These are phyloP conservation scores for Odocoileus virginianus DNA, from an alignment of 2,113 vertebrate genomes.

Conservation along the genomic window DNA sequence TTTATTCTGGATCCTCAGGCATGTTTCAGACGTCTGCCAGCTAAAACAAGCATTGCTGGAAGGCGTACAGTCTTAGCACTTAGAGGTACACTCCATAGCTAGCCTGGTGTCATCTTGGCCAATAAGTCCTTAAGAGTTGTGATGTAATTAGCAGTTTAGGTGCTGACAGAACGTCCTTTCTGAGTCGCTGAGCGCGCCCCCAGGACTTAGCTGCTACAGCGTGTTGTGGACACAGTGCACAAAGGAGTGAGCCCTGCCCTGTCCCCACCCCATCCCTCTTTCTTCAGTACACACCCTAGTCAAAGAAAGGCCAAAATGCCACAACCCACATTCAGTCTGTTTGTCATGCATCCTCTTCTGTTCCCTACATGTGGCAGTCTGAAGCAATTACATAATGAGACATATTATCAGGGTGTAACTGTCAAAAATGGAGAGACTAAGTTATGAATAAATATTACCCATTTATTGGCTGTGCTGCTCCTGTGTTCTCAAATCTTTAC, in stretches of 20 bases:
- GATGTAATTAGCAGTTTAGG: neutral
- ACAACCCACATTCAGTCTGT: slow-evolving; percentile 51
- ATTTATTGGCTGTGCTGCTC: neutral
- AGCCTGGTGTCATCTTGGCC: neutral
- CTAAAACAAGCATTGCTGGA: neutral
- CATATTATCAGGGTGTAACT: slow-evolving; percentile 32
- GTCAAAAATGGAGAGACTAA: slow-evolving; percentile 45
- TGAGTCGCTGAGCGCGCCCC: neutral
- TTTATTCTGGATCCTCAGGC: neutral
- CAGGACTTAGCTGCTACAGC: no score
- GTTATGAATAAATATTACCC: slow-evolving; percentile 24
- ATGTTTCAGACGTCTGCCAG: neutral
- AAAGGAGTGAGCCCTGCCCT: neutral
- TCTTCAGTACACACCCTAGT: neutral
- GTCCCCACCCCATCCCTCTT: neutral
- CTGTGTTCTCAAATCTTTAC: neutral
- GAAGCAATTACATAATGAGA: slow-evolving; percentile 66
- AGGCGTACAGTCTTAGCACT: neutral
- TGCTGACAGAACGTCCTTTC: neutral
- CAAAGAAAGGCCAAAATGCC: neutral
- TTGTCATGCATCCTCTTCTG: slow-evolving; percentile 25
- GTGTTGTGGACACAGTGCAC: neutral
- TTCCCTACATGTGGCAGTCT: slow-evolving; percentile 60
- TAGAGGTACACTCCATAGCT: neutral
- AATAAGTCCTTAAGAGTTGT: neutral